A percentile compares a stretch with the other conserved stretches of the same genome.
Evolutionary conservation across 1,140 invertebrate genomes (phyloP).

Genomic region (Lutraria rhynchaena): DNA sequence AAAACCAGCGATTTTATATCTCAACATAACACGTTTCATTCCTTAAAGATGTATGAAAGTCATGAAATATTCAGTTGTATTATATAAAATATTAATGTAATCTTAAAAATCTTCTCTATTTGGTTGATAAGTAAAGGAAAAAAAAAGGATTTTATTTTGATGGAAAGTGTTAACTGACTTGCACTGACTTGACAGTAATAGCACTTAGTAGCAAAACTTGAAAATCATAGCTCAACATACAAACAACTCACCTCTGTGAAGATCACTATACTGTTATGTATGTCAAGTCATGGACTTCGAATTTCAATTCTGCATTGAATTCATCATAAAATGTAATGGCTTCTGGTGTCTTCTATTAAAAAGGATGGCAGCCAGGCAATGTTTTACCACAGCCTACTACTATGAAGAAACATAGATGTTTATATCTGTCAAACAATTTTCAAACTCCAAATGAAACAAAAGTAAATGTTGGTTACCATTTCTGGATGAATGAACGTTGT

Average conservation of each 20-base stretch:
- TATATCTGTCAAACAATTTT: conserved; percentile 26
- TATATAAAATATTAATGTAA: no score
- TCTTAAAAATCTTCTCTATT: neutral
- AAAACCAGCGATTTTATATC: no score
- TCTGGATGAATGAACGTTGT: conserved; percentile 36
- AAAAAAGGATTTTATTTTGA: neutral
- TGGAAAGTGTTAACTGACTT: neutral
- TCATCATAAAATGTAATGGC: neutral
- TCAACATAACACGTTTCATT: no score
- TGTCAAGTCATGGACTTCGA: neutral
- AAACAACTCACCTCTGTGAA: neutral
- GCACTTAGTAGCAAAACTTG: no score
- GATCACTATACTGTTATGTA: neutral
- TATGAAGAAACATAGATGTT: conserved; percentile 35
- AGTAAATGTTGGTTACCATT: conserved; percentile 35
- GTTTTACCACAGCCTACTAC: conserved; percentile 2
- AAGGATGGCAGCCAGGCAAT: conserved; percentile 49
- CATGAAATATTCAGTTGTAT: no score
- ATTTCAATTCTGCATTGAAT: neutral
- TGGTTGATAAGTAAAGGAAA: neutral
- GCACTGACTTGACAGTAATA: no score
- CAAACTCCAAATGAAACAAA: conserved; percentile 28
- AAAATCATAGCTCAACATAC: neutral
- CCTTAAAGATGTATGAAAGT: no score
- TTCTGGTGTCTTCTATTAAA: conserved; percentile 17